A percentile compares a stretch with the other conserved stretches of the same genome.
Evolutionary conservation across 2,888 invertebrate genomes (phyloP).

Genomic region (Sussaba pulchella): DNA sequence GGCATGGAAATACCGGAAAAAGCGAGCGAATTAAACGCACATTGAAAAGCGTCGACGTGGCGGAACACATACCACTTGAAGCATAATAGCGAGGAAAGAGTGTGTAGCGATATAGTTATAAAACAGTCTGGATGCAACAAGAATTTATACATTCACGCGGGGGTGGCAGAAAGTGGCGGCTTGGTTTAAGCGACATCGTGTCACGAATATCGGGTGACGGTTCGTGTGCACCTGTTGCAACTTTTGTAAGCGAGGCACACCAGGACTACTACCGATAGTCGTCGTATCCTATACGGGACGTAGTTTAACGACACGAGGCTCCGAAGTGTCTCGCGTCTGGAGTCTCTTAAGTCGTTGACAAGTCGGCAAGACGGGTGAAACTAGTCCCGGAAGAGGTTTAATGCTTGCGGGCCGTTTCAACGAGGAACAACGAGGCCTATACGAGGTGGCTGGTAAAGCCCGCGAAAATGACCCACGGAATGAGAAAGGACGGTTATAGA

Average conservation of each 20-base stretch:
- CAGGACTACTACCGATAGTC: conserved; percentile 25
- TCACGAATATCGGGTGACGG: conserved; percentile 51
- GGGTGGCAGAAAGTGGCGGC: background rate
- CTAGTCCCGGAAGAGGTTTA: background rate
- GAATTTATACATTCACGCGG: conserved; percentile 20
- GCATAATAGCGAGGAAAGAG: conserved; percentile 19
- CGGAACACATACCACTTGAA: background rate
- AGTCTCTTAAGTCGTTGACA: conserved; percentile 36
- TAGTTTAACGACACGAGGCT: conserved; percentile 15
- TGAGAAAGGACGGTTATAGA: too few species aligned
- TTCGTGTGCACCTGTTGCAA: conserved; percentile 63
- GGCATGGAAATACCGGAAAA: background rate
- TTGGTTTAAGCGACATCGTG: conserved; percentile 37
- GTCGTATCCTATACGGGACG: background rate
- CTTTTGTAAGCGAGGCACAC: conserved; percentile 20
- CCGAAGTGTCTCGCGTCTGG: background rate
- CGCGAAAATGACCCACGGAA: too few species aligned
- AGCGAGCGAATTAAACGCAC: conserved; percentile 18
- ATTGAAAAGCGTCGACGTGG: conserved; percentile 7
- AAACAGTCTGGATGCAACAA: background rate
- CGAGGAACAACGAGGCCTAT: background rate
- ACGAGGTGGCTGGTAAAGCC: too few species aligned
- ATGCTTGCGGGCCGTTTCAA: background rate
- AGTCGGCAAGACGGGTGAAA: conserved; percentile 6
- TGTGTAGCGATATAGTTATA: background rate